Evolutionary conservation across 2,888 invertebrate species (phyloP).

Genomic region (Pseudeuparius sepicola): DNA sequence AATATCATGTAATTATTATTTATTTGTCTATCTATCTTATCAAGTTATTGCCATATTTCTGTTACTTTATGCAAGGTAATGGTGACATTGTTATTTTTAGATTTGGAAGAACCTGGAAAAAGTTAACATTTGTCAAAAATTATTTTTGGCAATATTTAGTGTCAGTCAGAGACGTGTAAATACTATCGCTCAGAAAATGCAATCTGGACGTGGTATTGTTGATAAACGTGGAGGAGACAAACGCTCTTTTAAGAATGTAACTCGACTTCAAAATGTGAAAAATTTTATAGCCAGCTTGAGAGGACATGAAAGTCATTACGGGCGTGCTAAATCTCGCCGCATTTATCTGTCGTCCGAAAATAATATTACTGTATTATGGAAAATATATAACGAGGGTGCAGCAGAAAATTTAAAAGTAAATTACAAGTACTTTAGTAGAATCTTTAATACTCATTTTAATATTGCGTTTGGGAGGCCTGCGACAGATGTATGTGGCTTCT

Average conservation of each 20-base stretch:
- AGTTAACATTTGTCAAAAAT: slow-evolving; percentile 12
- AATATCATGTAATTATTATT: slow-evolving; percentile 4
- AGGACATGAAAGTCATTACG: slow-evolving; percentile 15
- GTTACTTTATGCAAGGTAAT: slow-evolving; percentile 2
- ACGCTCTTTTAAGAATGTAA: slow-evolving; percentile 2
- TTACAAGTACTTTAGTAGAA: slow-evolving; percentile 17
- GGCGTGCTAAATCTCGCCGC: slow-evolving; percentile 10
- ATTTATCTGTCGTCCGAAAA: slow-evolving; percentile 7
- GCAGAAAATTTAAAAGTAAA: slow-evolving; percentile 9
- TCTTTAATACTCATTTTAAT: slow-evolving; percentile 19
- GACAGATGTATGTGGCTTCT: slow-evolving; percentile 12
- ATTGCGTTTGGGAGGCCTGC: slow-evolving; percentile 17
- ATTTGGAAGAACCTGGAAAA: slow-evolving; percentile 11
- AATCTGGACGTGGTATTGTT: slow-evolving; percentile 13
- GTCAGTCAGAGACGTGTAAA: slow-evolving; percentile 11
- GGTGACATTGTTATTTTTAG: slow-evolving; percentile 8
- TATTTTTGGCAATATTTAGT: slow-evolving; percentile 12
- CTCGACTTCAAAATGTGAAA: slow-evolving; percentile 7
- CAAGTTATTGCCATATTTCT: no score
- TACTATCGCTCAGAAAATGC: slow-evolving; percentile 14
- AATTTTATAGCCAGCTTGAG: slow-evolving; percentile 12
- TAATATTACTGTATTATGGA: slow-evolving; percentile 12
- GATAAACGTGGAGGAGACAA: slow-evolving; percentile 13
- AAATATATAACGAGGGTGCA: slow-evolving; percentile 11
- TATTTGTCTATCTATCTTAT: no score